phyloP scores from a whole-genome alignment of 2,113 vertebrate genomes.

The Gambusia affinis region DNA sequence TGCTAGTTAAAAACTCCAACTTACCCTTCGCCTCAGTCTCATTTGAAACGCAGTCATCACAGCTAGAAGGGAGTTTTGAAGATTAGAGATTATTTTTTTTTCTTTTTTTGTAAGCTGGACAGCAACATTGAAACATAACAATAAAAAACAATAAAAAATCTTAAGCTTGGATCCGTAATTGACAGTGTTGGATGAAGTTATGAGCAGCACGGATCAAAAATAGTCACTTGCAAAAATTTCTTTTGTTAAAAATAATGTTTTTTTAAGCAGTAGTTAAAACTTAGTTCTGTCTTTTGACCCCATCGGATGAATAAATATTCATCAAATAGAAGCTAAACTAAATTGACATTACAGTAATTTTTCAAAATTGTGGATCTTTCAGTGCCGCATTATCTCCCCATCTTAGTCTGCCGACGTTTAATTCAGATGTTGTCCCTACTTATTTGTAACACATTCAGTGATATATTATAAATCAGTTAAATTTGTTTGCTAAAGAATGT shows the following conservation, averaged over 20 bases:
- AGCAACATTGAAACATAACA: conserved; percentile 54
- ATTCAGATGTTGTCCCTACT: conserved; percentile 41
- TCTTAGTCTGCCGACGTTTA: conserved; percentile 51
- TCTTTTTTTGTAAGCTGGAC: conserved; percentile 64
- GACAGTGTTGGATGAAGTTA: conserved; percentile 71
- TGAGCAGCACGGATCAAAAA: conserved; percentile 49
- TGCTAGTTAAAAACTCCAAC: conserved; percentile 88
- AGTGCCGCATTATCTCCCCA: conserved; percentile 19
- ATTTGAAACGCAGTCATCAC: conserved; percentile 68
- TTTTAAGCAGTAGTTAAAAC: conserved; percentile 49
- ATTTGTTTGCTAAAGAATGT: conserved; percentile 36
- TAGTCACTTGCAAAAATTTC: conserved; percentile 56
- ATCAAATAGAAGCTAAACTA: conserved; percentile 35
- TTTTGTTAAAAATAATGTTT: conserved; percentile 18
- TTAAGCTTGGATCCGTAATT: conserved; percentile 85
- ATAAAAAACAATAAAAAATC: conserved; percentile 28
- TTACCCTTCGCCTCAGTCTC: conserved; percentile 34
- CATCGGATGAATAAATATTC: conserved; percentile 59
- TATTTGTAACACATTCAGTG: conserved; percentile 53
- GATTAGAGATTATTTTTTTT: conserved; percentile 56
- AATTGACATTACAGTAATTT: conserved; percentile 42
- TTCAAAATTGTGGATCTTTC: neutral
- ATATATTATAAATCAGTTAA: conserved; percentile 36
- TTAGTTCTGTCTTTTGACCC: conserved; percentile 64
- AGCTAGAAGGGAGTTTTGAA: conserved; percentile 64